Base-by-base conservation (phyloP, 1,140 invertebrate species). In the Portunus trituberculatus region DNA sequence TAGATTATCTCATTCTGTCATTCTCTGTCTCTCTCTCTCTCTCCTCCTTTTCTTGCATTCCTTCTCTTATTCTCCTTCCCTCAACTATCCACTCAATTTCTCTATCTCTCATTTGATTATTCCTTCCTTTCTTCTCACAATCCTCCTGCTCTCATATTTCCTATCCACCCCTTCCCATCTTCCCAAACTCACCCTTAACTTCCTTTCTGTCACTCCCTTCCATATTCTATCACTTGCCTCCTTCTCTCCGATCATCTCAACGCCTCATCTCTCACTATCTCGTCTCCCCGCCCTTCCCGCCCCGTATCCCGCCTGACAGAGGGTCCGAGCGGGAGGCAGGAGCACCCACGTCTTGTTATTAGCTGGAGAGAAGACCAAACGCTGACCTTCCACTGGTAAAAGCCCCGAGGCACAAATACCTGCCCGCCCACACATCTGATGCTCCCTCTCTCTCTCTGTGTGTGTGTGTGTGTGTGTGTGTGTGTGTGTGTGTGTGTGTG, bases 401-500 rank as follows among this genome's bases (percentile, higher is more conserved):
- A 76, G 0, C 67, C 20, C 67, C 6, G 67, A 7, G 67, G n/a
- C 25, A n/a, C 67, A 76, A 25, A 25, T n/a, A 76, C 67, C 20
- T 76, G 67, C 67, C 67, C 67, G 67, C 67, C 67, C 67, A 76
- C 67, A 76, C 67, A 76, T 25, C 67, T 76, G 20, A 76, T 20
- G n/a, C 20, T 12, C 67, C 67, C 12, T n/a, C 7, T 76, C 7
- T 76, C 7, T 76, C 7, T 76, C 7, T 76, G 59, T 76, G 59
- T 76, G 59, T 76, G 59, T 76, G 59, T 76, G 59, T 76, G 59
- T 76, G 59, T 76, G 59, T 76, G 59, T 76, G 59, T 76, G 59
- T 76, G 59, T 76, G 7, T 76, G 39, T 39, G 39, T 39, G 39
- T 39, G 39, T 39, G 39, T 39, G 39, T 39, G 39, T 39, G 1